Evolutionary conservation across 2,888 invertebrate species (phyloP), one percentile per base, ranked within the genome.

Genomic region (Dasypogon diadema): DNA sequence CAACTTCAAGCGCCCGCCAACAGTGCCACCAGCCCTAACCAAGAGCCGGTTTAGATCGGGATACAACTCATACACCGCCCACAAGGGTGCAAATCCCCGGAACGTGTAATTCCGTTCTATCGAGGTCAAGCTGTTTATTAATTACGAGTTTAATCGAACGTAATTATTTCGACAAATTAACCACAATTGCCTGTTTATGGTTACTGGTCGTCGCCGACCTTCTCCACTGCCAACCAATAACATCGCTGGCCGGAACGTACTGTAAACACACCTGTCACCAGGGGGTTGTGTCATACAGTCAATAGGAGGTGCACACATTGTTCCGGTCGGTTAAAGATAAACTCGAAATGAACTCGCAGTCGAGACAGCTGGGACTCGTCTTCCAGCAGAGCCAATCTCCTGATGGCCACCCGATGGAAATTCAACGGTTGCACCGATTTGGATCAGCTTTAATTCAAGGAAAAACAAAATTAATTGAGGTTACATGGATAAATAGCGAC

Each of bases 71-170:
- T n/a, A n/a, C n/a, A n/a, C n/a, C n/a, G n/a, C n/a, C n/a, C n/a
- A n/a, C n/a, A n/a, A n/a, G n/a, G n/a, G 26, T 60, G 65, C 65
- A 68, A 68, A 68, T 68, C 48, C 26, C 48, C 22, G 18, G 24
- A 63, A 51, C 16, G 37, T 68, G 68, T 51, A 54, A 70, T 34
- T 30, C 70, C 24, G 30, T 37, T 70, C 24, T 54, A 34, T 24
- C 54, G 30, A 54, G 70, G 70, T 48, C 65, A 68, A 68, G 46
- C 48, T 68, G 65, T 70, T 70, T 70, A 68, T 68, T 68, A 68
- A 68, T 68, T 48, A 68, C 34, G 70, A 70, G 70, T 70, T 70
- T 70, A 70, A 70, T 70, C 70, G 70, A 70, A 70, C 54, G 70
- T 70, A 54, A 70, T 70, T 70, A 70, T 51, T 70, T 70, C 34